phyloP scores from a whole-genome alignment of 2,797 vertebrate species.

The Carcharodon carcharias region DNA sequence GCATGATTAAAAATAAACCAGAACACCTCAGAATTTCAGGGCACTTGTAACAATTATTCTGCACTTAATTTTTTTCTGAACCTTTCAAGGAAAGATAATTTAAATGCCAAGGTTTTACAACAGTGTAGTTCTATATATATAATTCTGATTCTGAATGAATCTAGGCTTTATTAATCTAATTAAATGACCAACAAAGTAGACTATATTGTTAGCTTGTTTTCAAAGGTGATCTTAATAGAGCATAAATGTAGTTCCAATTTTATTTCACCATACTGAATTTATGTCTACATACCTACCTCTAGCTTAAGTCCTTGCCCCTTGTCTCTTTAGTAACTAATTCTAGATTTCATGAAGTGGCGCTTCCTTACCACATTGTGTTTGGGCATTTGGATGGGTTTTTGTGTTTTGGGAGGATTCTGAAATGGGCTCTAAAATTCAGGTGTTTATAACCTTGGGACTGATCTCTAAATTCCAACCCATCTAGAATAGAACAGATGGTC shows the following conservation, averaged over 20 bases:
- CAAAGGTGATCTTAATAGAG: not conserved
- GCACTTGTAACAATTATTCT: not conserved
- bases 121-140: not conserved
- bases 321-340: not conserved
- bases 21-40: not conserved
- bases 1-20: not conserved
- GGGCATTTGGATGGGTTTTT: not conserved
- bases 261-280: too few relatives aligned
- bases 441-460: not conserved
- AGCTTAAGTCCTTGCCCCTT: too few relatives aligned
- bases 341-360: not conserved
- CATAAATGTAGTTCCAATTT: not conserved
- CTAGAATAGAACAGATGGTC: not conserved
- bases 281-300: too few relatives aligned
- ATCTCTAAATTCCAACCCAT: not conserved
- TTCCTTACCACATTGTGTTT: not conserved
- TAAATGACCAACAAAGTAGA: not conserved
- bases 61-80: not conserved
- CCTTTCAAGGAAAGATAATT: not conserved
- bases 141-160: not conserved
- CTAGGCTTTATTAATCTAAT: not conserved
- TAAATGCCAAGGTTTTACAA: not conserved
- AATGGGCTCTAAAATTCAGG: not conserved
- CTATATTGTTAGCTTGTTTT: not conserved
- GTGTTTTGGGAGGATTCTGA: not conserved